Evolutionary conservation across 1,140 invertebrate genomes (phyloP), one percentile per base, ranked within the genome.

Genomic region (Drosophila willistoni): DNA sequence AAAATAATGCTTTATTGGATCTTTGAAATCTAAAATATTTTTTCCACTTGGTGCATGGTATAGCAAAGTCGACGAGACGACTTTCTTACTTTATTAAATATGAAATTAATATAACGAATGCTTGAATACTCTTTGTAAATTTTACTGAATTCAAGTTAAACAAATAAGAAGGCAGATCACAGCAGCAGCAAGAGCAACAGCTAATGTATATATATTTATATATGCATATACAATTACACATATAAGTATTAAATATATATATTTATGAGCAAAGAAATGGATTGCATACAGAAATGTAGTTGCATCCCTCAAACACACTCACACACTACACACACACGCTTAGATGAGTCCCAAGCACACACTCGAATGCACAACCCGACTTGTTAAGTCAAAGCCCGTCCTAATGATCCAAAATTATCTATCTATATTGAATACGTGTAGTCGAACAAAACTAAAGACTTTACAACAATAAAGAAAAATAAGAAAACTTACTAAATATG

Each of bases 341-440:
- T 60, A 59, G 56, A 9, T 19, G n/a, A 65, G 63, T 65, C 63
- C 63, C 63, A 65, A 71, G 68, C 64, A 71, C 72, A 71, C 39
- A 68, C 55, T 67, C 61, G 56, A 47, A 54, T 60, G 22, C 44
- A 71, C 41, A 66, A 57, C 63, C 63, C 33, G 22, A 64, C 29
- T 51, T 19, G 14, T 17, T 57, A 57, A 59, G 56, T 36, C 56
- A 36, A 36, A 36, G 33, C 29, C 56, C 56, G 56, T 59, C 56
- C 56, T 59, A 57, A 10, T 10, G 33, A 36, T 17, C 34, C 34
- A 39, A 36, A 36, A 36, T 2, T 34, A 34, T 57, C 10, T 55
- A 57, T 34, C 55, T 22, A 6, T 29, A 29, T 29, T 29, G 29
- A 29, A 29, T 6, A 29, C 29, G 6, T 29, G 29, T 17, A 57